phyloP scores from a whole-genome alignment of 2,888 invertebrate species.

The Watsonalla cultraria region DNA sequence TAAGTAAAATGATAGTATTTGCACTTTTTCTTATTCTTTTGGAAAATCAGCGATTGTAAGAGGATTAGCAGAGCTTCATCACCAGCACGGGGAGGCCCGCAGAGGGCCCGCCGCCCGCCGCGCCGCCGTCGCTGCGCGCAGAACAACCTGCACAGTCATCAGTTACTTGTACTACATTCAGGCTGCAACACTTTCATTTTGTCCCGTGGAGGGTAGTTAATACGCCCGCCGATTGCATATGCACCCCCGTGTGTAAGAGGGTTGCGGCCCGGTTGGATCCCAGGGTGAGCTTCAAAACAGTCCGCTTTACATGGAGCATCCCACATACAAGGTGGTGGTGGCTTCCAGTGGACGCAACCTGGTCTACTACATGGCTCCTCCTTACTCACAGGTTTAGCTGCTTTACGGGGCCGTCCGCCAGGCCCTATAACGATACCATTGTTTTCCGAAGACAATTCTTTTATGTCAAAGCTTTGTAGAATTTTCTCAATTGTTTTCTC shows the following conservation, averaged over 20 bases:
- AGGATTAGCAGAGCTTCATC: constrained; percentile 62
- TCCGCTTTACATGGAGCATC: constrained; percentile 66
- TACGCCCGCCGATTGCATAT: constrained; percentile 1
- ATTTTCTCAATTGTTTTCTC: constrained; percentile 44
- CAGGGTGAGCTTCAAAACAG: constrained; percentile 56
- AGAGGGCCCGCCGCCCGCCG: constrained; percentile 37
- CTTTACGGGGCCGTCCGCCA: constrained; percentile 35
- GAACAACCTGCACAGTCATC: constrained; percentile 42
- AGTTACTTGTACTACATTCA: constrained; percentile 40
- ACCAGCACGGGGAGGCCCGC: constrained; percentile 56
- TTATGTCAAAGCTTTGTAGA: constrained; percentile 40
- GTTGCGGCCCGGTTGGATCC: constrained; percentile 51
- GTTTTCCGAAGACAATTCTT: constrained; percentile 27
- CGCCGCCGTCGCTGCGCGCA: constrained; percentile 31
- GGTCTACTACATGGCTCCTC: constrained; percentile 54
- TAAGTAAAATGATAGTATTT: constrained; percentile 23
- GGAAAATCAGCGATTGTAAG: constrained; percentile 20
- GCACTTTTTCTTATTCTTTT: constrained; percentile 59
- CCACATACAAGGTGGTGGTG: constrained; percentile 65
- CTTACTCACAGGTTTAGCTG: constrained; percentile 25
- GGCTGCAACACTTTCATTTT: constrained; percentile 48
- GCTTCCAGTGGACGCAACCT: constrained; percentile 61
- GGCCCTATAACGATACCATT: constrained; percentile 27
- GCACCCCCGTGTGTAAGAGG: constrained; percentile 28
- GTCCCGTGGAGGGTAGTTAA: constrained; percentile 17